phyloP scores from a whole-genome alignment of 1,140 invertebrate genomes.

The Zaprionus camerounensis region DNA sequence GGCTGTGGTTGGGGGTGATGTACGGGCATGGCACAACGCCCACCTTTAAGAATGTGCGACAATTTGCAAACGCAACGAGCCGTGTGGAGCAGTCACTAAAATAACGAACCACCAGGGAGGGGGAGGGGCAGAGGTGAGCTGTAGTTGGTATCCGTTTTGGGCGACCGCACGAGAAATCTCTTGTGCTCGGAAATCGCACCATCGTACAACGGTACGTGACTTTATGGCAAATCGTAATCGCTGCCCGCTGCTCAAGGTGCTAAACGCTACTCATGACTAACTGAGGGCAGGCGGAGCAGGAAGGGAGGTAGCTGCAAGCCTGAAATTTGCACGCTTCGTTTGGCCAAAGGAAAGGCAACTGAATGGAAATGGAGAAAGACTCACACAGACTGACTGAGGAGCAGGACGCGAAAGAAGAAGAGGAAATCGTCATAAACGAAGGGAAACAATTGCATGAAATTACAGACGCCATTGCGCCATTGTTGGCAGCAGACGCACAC shows the following conservation, averaged over 20 bases:
- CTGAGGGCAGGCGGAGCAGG: not conserved
- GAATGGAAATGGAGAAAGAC: not conserved
- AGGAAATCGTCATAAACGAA: constrained; percentile 60
- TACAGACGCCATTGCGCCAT: constrained; percentile 78
- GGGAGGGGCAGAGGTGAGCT: not conserved
- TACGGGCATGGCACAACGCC: constrained; percentile 11
- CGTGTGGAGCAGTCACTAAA: constrained; percentile 54
- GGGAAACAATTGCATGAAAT: constrained; percentile 77
- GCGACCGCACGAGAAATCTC: constrained; percentile 65
- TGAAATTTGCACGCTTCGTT: constrained; percentile 70
- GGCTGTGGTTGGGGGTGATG: constrained; percentile 19
- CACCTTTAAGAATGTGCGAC: constrained; percentile 78
- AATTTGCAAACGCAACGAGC: constrained; percentile 76
- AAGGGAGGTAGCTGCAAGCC: constrained; percentile 35
- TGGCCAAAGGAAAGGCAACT: constrained; percentile 13
- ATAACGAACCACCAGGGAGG: constrained; percentile 38
- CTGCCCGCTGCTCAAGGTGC: constrained; percentile 59
- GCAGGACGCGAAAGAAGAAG: constrained; percentile 24
- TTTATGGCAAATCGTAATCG: constrained; percentile 76
- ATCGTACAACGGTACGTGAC: constrained; percentile 70
- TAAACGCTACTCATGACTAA: constrained; percentile 60
- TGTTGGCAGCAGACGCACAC: constrained; percentile 68
- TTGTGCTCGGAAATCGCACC: constrained; percentile 54
- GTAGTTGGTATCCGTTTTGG: constrained; percentile 28
- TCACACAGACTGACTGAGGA: constrained; percentile 5